Conservation (phyloP, 1,140 invertebrate species). For the Harlomillsia oculata region DNA sequence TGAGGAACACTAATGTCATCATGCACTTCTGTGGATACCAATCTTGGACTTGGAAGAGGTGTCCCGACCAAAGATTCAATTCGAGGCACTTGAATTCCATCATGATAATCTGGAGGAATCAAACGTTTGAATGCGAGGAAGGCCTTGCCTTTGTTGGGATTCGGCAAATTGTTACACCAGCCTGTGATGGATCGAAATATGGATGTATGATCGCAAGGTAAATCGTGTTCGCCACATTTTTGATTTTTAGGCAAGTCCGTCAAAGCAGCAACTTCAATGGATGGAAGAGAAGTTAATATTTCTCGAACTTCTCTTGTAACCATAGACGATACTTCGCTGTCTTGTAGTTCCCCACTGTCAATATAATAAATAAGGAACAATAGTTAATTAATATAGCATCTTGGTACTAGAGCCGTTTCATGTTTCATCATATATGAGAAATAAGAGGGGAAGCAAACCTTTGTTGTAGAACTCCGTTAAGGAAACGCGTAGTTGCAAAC, state of each 20-base stretch:
- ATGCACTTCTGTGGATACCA: slow-evolving; percentile 75
- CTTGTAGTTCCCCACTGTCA: slow-evolving; percentile 39
- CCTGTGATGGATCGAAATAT: slow-evolving; percentile 48
- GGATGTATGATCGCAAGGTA: slow-evolving; percentile 52
- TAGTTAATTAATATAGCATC: not conserved
- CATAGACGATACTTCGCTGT: slow-evolving; percentile 38
- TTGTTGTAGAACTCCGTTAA: slow-evolving; percentile 37
- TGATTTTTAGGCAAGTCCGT: slow-evolving; percentile 44
- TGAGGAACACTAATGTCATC: slow-evolving; percentile 77
- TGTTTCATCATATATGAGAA: not conserved
- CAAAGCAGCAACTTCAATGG: slow-evolving; percentile 42
- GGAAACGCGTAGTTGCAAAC: slow-evolving; percentile 44
- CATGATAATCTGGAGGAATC: slow-evolving; percentile 46
- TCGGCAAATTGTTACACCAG: slow-evolving; percentile 53
- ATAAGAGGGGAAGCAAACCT: slow-evolving; percentile 11
- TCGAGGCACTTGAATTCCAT: slow-evolving; percentile 53
- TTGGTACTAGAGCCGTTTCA: not conserved
- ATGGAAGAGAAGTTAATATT: slow-evolving; percentile 42
- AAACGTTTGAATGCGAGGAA: slow-evolving; percentile 45
- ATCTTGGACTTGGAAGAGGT: slow-evolving; percentile 65
- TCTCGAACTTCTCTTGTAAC: slow-evolving; percentile 40
- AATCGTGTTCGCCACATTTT: slow-evolving; percentile 44
- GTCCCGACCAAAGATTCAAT: slow-evolving; percentile 55
- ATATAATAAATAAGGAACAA: not conserved
- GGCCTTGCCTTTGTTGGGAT: slow-evolving; percentile 46